Base-by-base conservation (phyloP, 1,140 invertebrate species). In the Cydia splendana region DNA sequence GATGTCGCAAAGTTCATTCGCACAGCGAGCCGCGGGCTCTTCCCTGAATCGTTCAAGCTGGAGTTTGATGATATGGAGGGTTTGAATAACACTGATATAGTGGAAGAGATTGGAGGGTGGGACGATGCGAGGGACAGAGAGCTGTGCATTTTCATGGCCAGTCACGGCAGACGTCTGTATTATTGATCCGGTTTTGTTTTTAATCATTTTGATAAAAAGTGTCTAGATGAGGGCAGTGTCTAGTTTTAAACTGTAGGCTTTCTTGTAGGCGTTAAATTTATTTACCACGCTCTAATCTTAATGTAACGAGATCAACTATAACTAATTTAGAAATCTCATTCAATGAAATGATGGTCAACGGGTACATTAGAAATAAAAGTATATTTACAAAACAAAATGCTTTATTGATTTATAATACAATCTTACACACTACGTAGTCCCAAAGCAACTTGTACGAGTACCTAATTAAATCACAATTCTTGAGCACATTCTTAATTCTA, bases 121-220 rank as follows among this genome's bases (percentile, higher is more conserved):
- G 71, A 30, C 13, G 83, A 86, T 77, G 80, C 77, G 2, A 80
- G 86, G 75, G 84, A 87, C 38, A 75, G 69, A 24, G 81, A 86
- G 34, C 77, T 85, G 34, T 85, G 84, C 67, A 79, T 80, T 74
- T 80, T 69, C 62, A 84, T 80, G 7, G 30, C 67, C 30, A 71
- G 67, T 71, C 38, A 38, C 9, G 67, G 67, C 34, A 71, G 67
- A 45, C 67, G 67, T 6, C n/a, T 38, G 15, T 71, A 71, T 38
- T 71, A 71, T 71, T 71, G 34, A 71, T 24, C 10, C 0, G 7
- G 24, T 24, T 53, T 24, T 62, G 15, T 24, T 62, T 10, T 20
- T 24, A 24, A 62, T 24, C 28, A 1, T n/a, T n/a, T n/a, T n/a
- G n/a, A n/a, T 20, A 18, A 20, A 18, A 0, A 15, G 53, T 6